phyloP scores from a whole-genome alignment of 2,797 vertebrate species.

The Pelobates cultripes region DNA sequence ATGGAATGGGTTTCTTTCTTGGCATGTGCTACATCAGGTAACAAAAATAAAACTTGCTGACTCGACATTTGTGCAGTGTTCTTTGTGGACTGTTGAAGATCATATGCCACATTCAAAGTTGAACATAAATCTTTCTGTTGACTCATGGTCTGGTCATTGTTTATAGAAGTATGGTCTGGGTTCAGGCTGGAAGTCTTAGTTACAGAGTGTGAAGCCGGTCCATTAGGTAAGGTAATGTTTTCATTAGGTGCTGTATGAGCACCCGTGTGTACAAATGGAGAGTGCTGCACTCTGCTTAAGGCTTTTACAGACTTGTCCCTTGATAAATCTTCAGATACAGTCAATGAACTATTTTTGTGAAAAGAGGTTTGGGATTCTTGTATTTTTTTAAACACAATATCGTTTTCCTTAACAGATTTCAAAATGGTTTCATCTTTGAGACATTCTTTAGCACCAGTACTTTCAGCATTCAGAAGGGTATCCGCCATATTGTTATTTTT shows the following conservation, averaged over 20 bases:
- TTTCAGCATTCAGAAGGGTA: constrained; percentile 77
- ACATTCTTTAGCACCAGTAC: constrained; percentile 82
- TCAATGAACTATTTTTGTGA: constrained; percentile 81
- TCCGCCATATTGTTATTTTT: constrained; percentile 82
- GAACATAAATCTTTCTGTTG: constrained; percentile 81
- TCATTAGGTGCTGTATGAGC: constrained; percentile 88
- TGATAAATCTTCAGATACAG: constrained; percentile 82
- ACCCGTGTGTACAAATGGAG: constrained; percentile 88
- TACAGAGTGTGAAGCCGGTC: constrained; percentile 94
- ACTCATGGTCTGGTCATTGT: constrained; percentile 81
- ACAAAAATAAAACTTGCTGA: constrained; percentile 84
- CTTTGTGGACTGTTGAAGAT: constrained; percentile 80
- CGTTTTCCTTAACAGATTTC: constrained; percentile 76
- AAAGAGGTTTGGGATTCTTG: constrained; percentile 81
- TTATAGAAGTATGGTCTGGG: constrained; percentile 85
- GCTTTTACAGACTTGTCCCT: constrained; percentile 89
- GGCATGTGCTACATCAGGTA: constrained; percentile 86
- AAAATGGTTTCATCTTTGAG: constrained; percentile 78
- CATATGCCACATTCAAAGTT: constrained; percentile 83
- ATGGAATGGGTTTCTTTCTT: constrained; percentile 84
- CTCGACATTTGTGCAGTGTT: constrained; percentile 84
- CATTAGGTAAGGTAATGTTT: constrained; percentile 91
- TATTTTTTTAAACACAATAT: constrained; percentile 79
- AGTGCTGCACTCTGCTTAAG: constrained; percentile 95
- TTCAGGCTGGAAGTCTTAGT: constrained; percentile 87